Conservation (phyloP, 2,888 invertebrate genomes). For the Arctia plantaginis region DNA sequence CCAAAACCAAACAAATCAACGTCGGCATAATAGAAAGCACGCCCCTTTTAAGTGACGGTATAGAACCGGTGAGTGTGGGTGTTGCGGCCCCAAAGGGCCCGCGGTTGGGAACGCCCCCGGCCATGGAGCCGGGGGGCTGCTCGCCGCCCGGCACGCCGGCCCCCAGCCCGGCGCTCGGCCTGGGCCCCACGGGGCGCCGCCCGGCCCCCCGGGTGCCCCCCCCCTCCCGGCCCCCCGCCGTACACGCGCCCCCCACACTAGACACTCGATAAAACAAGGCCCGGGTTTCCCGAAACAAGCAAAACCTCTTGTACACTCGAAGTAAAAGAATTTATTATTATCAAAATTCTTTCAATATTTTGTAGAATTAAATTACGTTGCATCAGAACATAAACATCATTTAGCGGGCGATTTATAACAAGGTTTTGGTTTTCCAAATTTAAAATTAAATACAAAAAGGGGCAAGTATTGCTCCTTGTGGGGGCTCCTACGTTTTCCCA, state of each 20-base stretch:
- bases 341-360: too few species aligned
- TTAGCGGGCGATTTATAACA: too few species aligned
- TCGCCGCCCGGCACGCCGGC: conserved; percentile 90
- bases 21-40: conserved; percentile 7
- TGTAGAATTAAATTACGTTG: too few species aligned
- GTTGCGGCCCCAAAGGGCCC: conserved; percentile 87
- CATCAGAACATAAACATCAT: too few species aligned
- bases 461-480: too few species aligned
- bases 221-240: conserved; percentile 81
- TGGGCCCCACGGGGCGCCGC: conserved; percentile 88
- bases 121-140: conserved; percentile 56
- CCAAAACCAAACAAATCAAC: background rate
- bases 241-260: conserved; percentile 94
- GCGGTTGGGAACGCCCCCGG: conserved; percentile 91
- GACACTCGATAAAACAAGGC: conserved; percentile 95
- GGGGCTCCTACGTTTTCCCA: too few species aligned
- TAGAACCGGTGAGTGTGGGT: conserved; percentile 88
- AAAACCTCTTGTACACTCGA: too few species aligned
- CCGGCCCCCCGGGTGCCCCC: conserved; percentile 72
- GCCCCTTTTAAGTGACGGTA: conserved; percentile 88
- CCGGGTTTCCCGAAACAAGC: conserved; percentile 80
- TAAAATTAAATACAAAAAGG: too few species aligned
- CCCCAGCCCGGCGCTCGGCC: conserved; percentile 69
- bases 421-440: too few species aligned
- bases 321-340: too few species aligned